Evolutionary conservation across 2,888 invertebrate genomes (phyloP), one percentile per base, ranked within the genome.

Genomic region (Habroteleia sp.): DNA sequence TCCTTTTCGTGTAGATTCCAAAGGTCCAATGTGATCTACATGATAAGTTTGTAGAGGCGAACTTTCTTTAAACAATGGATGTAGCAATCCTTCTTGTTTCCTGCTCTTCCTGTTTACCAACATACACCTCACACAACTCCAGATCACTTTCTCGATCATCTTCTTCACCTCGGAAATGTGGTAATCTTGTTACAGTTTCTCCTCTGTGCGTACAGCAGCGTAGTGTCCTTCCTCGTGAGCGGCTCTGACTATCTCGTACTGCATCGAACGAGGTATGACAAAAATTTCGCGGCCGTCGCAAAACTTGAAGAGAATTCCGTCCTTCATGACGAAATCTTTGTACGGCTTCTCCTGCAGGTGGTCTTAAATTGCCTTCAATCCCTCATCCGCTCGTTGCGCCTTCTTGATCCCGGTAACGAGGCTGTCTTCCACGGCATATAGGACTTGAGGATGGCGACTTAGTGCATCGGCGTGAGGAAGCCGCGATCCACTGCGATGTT

Each of bases 401-500:
- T 13, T 23, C 10, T 46, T 42, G 3, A 66, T 39, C 13, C 39
- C n/a, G 0, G 33, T 10, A 0, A 5, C 3, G 0, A 50, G n/a
- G 1, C 44, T 23, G 6, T 46, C 56, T 11, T 23, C 17, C 2
- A 58, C 2, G 1, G 17, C 42, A 7, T 27, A 39, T 0, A 58
- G 8, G 1, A 60, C 27, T 2, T 23, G 11, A 6, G 58, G 41
- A n/a, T 48, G 27, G 3, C 58, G 41, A 23, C 71, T 72, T 0
- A 72, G 33, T 0, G 65, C 62, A 25, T 77, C 71, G 0, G 62
- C 76, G 39, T 74, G 71, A 31, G 37, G 31, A 48, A 77, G 60
- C 8, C 39, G 33, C 0, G 11, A 10, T 17, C 65, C 48, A 3
- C 23, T 2, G 5, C 60, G 29, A 35, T 72, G 69, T 2, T 73